Percentiles rank a stretch among this genome's conserved stretches.
Conservation (phyloP, 1,140 invertebrate species). For the Tetramorium simillimum region DNA sequence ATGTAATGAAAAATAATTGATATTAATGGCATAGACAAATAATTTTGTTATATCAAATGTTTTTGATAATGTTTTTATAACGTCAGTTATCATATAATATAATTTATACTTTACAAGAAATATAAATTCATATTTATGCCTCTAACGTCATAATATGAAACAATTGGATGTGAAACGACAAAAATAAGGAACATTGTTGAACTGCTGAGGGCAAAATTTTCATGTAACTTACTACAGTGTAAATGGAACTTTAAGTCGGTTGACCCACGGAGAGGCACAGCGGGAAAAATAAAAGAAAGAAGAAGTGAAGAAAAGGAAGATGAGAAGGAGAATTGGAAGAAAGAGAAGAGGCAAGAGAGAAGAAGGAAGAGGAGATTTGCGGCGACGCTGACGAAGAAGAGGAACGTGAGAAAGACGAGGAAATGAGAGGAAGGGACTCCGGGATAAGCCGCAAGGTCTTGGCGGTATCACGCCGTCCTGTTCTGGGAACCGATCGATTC, state of each 20-base stretch:
- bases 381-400: slow-evolving; percentile 65
- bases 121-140: not conserved
- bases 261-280: not conserved
- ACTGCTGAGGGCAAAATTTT: not conserved
- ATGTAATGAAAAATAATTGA: not conserved
- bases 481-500: slow-evolving; percentile 77
- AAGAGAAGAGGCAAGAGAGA: slow-evolving; percentile 50
- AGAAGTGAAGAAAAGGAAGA: slow-evolving; percentile 24
- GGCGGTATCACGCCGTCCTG: slow-evolving; percentile 69
- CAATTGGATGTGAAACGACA: not conserved
- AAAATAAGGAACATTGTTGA: not conserved
- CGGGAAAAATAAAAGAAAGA: slow-evolving; percentile 31
- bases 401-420: slow-evolving; percentile 65
- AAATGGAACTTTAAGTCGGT: slow-evolving; percentile 20
- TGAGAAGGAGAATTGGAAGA: slow-evolving; percentile 49
- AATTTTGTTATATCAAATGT: too few species aligned
- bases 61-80: not conserved
- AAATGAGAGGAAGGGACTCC: slow-evolving; percentile 60
- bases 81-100: not conserved
- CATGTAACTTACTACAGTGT: not conserved
- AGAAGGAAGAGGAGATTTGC: slow-evolving; percentile 53
- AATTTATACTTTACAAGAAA: not conserved
- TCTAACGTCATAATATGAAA: not conserved
- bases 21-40: too few species aligned
- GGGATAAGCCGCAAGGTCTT: slow-evolving; percentile 64